Conservation (phyloP, 2,888 invertebrate genomes). For the Unio delphinus region DNA sequence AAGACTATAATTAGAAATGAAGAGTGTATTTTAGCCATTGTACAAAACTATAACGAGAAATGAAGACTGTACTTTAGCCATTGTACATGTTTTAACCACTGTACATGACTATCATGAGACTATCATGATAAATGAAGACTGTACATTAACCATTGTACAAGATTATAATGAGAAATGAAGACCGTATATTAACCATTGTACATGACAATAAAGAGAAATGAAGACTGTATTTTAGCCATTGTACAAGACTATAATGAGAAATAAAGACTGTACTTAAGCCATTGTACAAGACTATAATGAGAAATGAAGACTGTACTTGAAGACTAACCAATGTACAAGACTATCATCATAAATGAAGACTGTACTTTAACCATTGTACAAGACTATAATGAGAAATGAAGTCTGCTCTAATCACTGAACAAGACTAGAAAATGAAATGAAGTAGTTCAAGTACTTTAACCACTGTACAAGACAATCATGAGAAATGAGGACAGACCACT, state of each 20-base stretch:
- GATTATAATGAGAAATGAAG: conserved; percentile 73
- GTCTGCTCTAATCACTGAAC: too few species aligned
- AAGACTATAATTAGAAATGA: conserved; percentile 75
- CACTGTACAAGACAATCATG: conserved; percentile 72
- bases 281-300: conserved; percentile 86
- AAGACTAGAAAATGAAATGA: not conserved
- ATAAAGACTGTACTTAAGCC: conserved; percentile 93
- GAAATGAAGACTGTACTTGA: conserved; percentile 82
- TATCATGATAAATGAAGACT: conserved; percentile 66
- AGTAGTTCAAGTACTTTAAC: too few species aligned
- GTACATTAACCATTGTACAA: too few species aligned
- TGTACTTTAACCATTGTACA: conserved; percentile 99
- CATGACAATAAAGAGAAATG: conserved; percentile 77
- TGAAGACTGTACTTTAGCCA: not conserved
- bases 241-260: conserved; percentile 81
- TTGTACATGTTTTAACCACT: conserved; percentile 87
- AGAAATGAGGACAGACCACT: conserved; percentile 3
- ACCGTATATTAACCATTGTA: conserved; percentile 99
- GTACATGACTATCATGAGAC: conserved; percentile 81
- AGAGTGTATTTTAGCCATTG: conserved; percentile 99
- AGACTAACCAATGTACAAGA: conserved; percentile 93
- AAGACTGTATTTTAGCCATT: conserved; percentile 98
- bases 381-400: conserved; percentile 75
- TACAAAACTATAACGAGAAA: conserved; percentile 79
- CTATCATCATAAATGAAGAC: conserved; percentile 74